A percentile compares a stretch with the other conserved stretches of the same genome.
phyloP scores from a whole-genome alignment of 2,888 invertebrate genomes.

The Ophion slaviceki region DNA sequence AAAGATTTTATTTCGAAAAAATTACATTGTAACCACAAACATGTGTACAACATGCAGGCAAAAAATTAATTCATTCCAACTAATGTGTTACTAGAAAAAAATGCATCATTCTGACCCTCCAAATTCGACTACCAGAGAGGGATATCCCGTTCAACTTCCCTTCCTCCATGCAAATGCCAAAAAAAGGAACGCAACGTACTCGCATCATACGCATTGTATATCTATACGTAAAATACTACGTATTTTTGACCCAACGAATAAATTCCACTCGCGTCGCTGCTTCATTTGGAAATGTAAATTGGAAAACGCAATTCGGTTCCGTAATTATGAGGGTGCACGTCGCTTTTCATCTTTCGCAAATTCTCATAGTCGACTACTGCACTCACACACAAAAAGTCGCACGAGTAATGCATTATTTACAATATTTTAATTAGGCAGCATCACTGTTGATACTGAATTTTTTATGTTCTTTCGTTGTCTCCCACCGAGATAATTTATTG shows the following conservation, averaged over 20 bases:
- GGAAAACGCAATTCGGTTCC: slow-evolving; percentile 66
- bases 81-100: too few species aligned
- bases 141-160: neutral
- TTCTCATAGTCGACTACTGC: slow-evolving; percentile 20
- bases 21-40: too few species aligned
- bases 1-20: too few species aligned
- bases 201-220: slow-evolving; percentile 22
- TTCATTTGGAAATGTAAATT: slow-evolving; percentile 69
- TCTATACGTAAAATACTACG: slow-evolving; percentile 28
- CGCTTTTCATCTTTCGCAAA: slow-evolving; percentile 38
- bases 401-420: slow-evolving; percentile 23
- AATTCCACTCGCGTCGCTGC: slow-evolving; percentile 55
- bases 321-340: slow-evolving; percentile 43
- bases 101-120: too few species aligned
- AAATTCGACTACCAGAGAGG: too few species aligned
- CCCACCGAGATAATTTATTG: neutral
- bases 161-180: slow-evolving; percentile 27
- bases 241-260: slow-evolving; percentile 50
- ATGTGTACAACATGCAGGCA: too few species aligned
- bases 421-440: neutral
- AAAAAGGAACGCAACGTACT: slow-evolving; percentile 14
- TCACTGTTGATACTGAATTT: neutral
- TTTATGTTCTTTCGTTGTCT: neutral
- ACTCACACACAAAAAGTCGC: neutral
- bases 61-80: too few species aligned